These are phyloP conservation scores for Charadrius vociferus DNA, from an alignment of 2,113 vertebrate genomes.

Conservation along the genomic window DNA sequence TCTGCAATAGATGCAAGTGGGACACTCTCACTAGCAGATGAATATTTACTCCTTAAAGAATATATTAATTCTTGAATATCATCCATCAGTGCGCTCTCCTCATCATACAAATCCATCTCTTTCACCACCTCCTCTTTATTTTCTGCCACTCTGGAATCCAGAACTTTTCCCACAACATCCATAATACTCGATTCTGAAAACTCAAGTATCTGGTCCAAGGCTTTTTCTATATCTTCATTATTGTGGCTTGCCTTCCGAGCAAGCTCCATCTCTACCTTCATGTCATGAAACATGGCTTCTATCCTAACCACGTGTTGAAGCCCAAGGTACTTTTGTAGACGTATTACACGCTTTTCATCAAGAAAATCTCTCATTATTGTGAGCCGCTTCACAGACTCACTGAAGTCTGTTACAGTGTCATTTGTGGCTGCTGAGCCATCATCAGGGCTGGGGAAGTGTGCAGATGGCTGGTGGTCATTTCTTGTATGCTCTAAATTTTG, in stretches of 20 bases:
- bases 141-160: conserved; percentile 74
- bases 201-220: conserved; percentile 86
- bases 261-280: conserved; percentile 82
- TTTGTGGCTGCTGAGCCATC: not conserved
- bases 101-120: conserved; percentile 75
- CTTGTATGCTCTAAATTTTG: not conserved
- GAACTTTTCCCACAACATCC: conserved; percentile 81
- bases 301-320: conserved; percentile 76
- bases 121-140: conserved; percentile 43
- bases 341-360: conserved; percentile 73
- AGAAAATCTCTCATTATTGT: conserved; percentile 82
- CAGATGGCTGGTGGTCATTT: not conserved
- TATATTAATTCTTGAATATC: conserved; percentile 92
- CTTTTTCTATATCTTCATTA: conserved; percentile 75
- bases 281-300: conserved; percentile 86
- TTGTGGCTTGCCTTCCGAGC: conserved; percentile 59
- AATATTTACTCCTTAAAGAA: conserved; percentile 85
- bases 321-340: conserved; percentile 80
- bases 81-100: conserved; percentile 84
- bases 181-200: conserved; percentile 84
- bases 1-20: conserved; percentile 42
- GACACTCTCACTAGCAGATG: conserved; percentile 71
- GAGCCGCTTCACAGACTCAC: conserved; percentile 69
- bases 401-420: conserved; percentile 61
- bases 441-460: not conserved